A percentile compares a stretch with the other conserved stretches of the same genome.
Conservation (phyloP, 1,140 invertebrate genomes). For the Amyelois transitella region DNA sequence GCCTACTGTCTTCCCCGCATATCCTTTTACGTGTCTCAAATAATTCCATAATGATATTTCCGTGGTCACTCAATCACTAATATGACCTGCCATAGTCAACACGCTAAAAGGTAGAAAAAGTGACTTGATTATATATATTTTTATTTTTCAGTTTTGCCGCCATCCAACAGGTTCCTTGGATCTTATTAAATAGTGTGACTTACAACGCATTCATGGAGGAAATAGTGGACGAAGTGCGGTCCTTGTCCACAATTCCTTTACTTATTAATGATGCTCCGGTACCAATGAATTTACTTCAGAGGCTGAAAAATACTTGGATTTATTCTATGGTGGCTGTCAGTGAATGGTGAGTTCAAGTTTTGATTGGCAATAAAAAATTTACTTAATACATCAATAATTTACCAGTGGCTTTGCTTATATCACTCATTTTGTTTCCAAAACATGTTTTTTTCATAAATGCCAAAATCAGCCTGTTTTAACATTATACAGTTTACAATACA, state of each 20-base stretch:
- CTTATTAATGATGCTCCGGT: conserved; percentile 18
- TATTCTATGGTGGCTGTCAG: conserved; percentile 10
- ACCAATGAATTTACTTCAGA: conserved; percentile 32
- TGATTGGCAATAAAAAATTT: too few species aligned
- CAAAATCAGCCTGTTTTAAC: too few species aligned
- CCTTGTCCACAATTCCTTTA: conserved; percentile 25
- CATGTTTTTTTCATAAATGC: too few species aligned
- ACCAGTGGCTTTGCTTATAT: too few species aligned
- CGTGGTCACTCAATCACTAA: too few species aligned
- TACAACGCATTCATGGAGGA: conserved; percentile 29
- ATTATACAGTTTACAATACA: too few species aligned
- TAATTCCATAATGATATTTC: too few species aligned
- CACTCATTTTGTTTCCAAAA: too few species aligned
- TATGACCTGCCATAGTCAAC: too few species aligned
- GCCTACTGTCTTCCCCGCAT: too few species aligned
- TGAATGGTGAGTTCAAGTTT: conserved; percentile 33
- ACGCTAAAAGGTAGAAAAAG: conserved; percentile 4
- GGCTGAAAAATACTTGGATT: conserved; percentile 25
- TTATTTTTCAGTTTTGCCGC: conserved; percentile 32
- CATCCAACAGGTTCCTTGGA: conserved; percentile 42
- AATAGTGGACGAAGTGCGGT: conserved; percentile 32
- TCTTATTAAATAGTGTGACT: conserved; percentile 24
- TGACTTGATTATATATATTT: background rate
- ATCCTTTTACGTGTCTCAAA: too few species aligned
- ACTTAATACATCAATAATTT: too few species aligned